phyloP scores from a whole-genome alignment of 2,888 invertebrate genomes.

The Proisotoma minuta region DNA sequence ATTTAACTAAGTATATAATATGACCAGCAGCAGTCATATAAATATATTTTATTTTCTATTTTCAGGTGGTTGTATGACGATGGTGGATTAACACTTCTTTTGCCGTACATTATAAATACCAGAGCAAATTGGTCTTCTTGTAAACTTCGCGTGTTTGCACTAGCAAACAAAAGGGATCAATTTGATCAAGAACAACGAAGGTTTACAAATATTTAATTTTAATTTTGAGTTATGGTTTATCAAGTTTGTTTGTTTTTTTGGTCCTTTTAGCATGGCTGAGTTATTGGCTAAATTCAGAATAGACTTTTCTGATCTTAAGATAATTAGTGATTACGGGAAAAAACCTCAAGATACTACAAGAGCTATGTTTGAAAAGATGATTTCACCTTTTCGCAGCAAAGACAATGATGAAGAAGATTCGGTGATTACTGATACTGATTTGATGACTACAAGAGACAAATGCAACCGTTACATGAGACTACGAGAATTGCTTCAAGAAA shows the following conservation, averaged over 20 bases:
- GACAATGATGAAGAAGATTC: constrained; percentile 17
- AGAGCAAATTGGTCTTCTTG: constrained; percentile 72
- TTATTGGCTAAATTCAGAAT: constrained; percentile 89
- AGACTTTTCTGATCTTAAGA: constrained; percentile 83
- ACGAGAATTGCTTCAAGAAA: constrained; percentile 74
- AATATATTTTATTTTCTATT: too few relatives aligned
- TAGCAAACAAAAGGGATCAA: constrained; percentile 72
- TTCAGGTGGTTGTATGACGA: constrained; percentile 79
- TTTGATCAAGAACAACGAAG: constrained; percentile 77
- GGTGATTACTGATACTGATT: constrained; percentile 65
- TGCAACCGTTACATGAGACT: constrained; percentile 85
- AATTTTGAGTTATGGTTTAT: too few relatives aligned
- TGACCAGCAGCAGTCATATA: too few relatives aligned
- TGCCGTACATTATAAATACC: constrained; percentile 80
- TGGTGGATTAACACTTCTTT: constrained; percentile 60
- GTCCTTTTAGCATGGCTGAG: constrained; percentile 76
- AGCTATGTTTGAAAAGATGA: constrained; percentile 63
- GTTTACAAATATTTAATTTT: too few relatives aligned
- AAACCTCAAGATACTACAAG: constrained; percentile 71
- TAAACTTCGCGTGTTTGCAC: constrained; percentile 72
- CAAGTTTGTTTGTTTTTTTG: constrained; percentile 8
- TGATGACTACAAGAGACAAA: constrained; percentile 74
- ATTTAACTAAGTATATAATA: too few relatives aligned
- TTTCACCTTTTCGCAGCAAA: constrained; percentile 24
- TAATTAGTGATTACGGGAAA: constrained; percentile 85